A percentile compares a stretch with the other conserved stretches of the same genome.
Conservation (phyloP, 2,888 invertebrate species). For the Beris chalybata region DNA sequence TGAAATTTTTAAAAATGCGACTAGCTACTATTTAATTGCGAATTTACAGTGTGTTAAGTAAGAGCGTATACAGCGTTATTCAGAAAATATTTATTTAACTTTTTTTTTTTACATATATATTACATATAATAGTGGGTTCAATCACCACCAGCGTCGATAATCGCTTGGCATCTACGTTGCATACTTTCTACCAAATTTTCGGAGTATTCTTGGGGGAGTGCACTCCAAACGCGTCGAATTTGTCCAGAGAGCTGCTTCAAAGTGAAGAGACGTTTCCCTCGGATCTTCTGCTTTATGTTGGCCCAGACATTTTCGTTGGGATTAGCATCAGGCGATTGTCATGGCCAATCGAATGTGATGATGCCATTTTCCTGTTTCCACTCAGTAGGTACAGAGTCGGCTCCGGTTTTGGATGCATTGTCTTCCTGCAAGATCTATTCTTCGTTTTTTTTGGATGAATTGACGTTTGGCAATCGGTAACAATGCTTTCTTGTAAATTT, state of each 20-base stretch:
- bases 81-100: too few relatives aligned
- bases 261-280: conserved; percentile 1
- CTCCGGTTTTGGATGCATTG: not conserved
- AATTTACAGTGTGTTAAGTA: too few relatives aligned
- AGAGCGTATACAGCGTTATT: too few relatives aligned
- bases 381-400: not conserved
- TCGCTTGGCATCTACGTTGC: conserved; percentile 1
- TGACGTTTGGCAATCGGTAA: conserved; percentile 1
- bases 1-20: too few relatives aligned
- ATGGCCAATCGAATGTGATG: conserved; percentile 3
- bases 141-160: not conserved
- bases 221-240: too few relatives aligned
- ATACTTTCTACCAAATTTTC: too few relatives aligned
- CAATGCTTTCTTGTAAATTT: conserved; percentile 4
- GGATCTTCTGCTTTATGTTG: conserved; percentile 5
- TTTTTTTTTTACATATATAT: too few relatives aligned
- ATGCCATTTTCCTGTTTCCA: conserved; percentile 4
- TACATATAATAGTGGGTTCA: too few relatives aligned
- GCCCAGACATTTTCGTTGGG: conserved; percentile 21
- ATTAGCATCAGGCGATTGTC: conserved; percentile 18
- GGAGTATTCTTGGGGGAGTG: too few relatives aligned
- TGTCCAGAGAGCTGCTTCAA: not conserved
- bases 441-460: conserved; percentile 4
- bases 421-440: conserved; percentile 5
- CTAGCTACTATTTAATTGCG: too few relatives aligned